These are phyloP conservation scores for Monochamus alternatus DNA, from an alignment of 2,888 invertebrate species.

Conservation along the genomic window DNA sequence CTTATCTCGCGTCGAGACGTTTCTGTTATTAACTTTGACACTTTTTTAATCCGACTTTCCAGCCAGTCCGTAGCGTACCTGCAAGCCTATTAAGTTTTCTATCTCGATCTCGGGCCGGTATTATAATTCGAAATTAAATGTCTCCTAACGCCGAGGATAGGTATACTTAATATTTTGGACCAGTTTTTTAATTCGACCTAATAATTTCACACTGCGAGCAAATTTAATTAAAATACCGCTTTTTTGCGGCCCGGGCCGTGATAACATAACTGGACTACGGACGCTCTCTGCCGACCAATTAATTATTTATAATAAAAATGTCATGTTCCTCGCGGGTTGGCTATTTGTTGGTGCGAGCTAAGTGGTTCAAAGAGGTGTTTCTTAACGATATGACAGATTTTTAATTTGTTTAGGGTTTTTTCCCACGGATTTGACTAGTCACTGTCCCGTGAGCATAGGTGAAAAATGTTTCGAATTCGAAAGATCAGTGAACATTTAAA, in stretches of 20 bases:
- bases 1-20: conserved; percentile 12
- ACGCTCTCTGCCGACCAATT: not conserved
- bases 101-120: conserved; percentile 1
- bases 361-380: too few species aligned
- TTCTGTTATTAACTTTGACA: conserved; percentile 7
- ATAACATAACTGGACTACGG: not conserved
- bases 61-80: not conserved
- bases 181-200: conserved; percentile 18
- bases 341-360: too few species aligned
- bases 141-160: not conserved
- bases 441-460: too few species aligned
- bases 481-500: not conserved
- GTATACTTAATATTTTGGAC: not conserved
- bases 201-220: not conserved
- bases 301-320: too few species aligned
- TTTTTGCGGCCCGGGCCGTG: not conserved
- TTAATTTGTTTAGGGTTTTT: too few species aligned
- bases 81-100: not conserved
- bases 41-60: conserved; percentile 1
- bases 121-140: conserved; percentile 13
- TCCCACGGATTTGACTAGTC: too few species aligned
- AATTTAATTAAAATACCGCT: conserved; percentile 6
- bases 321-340: too few species aligned
- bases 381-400: too few species aligned
- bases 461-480: too few species aligned